A percentile compares a stretch with the other conserved stretches of the same genome.
Conservation (phyloP, 2,113 vertebrate genomes). For the Melospiza melodia region DNA sequence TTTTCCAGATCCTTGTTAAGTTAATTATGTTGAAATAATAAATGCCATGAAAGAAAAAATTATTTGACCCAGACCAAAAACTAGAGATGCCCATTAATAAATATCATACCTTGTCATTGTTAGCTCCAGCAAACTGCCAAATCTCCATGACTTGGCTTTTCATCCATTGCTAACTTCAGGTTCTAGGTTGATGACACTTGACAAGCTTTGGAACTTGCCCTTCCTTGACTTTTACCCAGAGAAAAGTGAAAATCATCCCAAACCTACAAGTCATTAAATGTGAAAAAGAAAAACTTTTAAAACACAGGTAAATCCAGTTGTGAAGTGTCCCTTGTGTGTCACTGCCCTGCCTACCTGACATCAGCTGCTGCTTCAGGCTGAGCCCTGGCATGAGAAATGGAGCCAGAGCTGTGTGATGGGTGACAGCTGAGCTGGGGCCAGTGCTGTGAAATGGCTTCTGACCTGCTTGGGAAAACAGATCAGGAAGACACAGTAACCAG, state of each 20-base stretch:
- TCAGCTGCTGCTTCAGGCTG: not conserved
- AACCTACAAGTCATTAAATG: not conserved
- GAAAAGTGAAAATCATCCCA: not conserved
- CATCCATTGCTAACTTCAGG: not conserved
- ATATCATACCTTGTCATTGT: not conserved
- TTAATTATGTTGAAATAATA: not conserved
- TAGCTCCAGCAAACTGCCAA: not conserved
- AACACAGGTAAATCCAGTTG: not conserved
- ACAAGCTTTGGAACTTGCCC: not conserved
- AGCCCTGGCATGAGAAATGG: fast-evolving
- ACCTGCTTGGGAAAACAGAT: not conserved
- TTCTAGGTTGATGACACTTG: not conserved
- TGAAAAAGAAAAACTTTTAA: not conserved
- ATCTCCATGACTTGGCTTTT: not conserved
- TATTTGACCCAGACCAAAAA: not conserved
- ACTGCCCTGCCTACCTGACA: not conserved
- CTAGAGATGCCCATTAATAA: not conserved
- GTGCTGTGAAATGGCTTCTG: not conserved
- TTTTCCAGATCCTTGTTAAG: not conserved
- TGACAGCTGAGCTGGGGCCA: not conserved
- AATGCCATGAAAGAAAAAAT: not conserved
- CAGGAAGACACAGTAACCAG: not conserved
- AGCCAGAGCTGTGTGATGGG: not conserved
- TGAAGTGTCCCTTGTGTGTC: not conserved
- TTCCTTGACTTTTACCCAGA: not conserved